Evolutionary conservation across 2,888 invertebrate species (phyloP).

Genomic region (Pyrochroa serraticornis): DNA sequence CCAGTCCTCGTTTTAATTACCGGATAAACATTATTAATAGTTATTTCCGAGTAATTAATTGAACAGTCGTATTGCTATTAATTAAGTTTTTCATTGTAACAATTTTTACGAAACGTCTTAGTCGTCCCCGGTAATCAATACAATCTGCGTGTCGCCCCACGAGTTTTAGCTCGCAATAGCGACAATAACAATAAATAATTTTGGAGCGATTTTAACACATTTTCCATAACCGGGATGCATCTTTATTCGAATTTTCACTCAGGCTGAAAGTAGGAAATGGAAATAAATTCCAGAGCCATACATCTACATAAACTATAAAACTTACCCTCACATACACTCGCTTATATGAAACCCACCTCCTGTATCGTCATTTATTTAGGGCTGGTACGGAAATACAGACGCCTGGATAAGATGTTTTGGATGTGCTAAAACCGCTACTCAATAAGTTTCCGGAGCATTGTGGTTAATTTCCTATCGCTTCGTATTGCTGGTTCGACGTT

Average conservation of each 20-base stretch:
- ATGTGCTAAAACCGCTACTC: not conserved
- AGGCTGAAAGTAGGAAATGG: conserved; percentile 9
- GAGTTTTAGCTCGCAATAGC: too few relatives aligned
- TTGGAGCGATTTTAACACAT: not conserved
- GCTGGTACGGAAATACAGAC: conserved; percentile 8
- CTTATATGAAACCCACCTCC: conserved; percentile 16
- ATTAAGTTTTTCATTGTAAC: too few relatives aligned
- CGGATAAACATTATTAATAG: too few relatives aligned
- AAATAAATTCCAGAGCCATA: conserved; percentile 26
- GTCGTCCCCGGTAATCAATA: too few relatives aligned
- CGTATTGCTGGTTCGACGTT: too few relatives aligned
- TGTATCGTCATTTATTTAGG: conserved; percentile 26
- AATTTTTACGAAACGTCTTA: too few relatives aligned
- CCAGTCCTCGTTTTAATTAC: too few relatives aligned
- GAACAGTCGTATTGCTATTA: too few relatives aligned
- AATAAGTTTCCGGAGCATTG: too few relatives aligned
- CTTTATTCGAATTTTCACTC: conserved; percentile 14
- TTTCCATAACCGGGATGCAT: not conserved
- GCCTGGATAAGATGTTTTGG: conserved; percentile 10
- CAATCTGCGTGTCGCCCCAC: too few relatives aligned
- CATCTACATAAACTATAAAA: conserved; percentile 34
- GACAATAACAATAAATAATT: not conserved
- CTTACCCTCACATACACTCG: conserved; percentile 22
- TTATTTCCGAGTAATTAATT: too few relatives aligned
- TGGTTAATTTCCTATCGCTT: too few relatives aligned